These are phyloP conservation scores for Rhagoletis pomonella DNA, from an alignment of 1,140 invertebrate species.

Conservation along the genomic window DNA sequence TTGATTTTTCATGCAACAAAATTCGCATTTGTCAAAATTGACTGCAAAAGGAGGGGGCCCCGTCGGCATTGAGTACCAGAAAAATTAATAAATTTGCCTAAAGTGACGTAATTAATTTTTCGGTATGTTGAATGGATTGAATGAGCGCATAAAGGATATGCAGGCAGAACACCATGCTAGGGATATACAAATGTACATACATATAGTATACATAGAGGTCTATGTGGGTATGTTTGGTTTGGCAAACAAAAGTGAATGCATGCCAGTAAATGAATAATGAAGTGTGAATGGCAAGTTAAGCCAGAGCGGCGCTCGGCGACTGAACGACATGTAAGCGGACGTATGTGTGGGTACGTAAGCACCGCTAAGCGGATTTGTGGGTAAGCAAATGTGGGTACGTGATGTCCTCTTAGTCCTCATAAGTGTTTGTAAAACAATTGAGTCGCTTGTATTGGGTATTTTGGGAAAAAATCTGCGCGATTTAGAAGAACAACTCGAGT, in stretches of 20 bases:
- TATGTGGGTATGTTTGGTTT: background rate
- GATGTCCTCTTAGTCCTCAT: background rate
- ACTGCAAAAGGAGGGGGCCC: background rate
- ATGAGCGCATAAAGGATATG: background rate
- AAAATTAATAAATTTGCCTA: constrained; percentile 53
- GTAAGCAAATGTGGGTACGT: background rate
- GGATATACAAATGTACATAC: background rate
- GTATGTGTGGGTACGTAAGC: background rate
- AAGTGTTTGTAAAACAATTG: background rate
- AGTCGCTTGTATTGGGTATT: background rate
- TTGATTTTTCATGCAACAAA: constrained; percentile 32
- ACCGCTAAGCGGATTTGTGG: constrained; percentile 37
- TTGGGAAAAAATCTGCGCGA: background rate
- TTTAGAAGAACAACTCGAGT: background rate
- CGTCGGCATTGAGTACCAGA: constrained; percentile 16
- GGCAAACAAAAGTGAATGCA: background rate
- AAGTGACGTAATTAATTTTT: constrained; percentile 53
- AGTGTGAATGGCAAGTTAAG: constrained; percentile 46
- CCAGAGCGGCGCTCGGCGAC: background rate
- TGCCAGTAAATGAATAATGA: constrained; percentile 26
- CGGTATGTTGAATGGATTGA: constrained; percentile 4
- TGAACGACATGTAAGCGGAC: background rate
- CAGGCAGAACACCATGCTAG: background rate
- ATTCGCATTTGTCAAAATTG: constrained; percentile 41
- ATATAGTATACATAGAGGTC: background rate